Evolutionary conservation across 2,113 vertebrate genomes (phyloP).

Genomic region (Asarcornis scutulata): DNA sequence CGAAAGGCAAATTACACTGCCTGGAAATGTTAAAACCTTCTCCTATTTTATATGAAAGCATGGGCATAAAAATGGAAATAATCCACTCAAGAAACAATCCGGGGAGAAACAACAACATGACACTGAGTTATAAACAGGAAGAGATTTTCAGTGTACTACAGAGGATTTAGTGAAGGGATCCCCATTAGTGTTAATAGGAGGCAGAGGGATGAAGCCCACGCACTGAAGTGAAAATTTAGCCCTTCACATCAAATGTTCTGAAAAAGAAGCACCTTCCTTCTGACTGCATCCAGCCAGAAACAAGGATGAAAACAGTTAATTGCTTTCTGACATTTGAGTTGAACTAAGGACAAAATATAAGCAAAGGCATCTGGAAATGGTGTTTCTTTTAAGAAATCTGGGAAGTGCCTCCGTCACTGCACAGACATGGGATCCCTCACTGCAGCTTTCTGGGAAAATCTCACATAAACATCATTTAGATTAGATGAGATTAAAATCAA

Average conservation of each 20-base stretch:
- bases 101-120: neutral
- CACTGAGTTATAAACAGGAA: conserved; percentile 17
- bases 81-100: conserved; percentile 6
- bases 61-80: conserved; percentile 41
- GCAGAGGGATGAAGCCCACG: neutral
- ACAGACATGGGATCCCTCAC: neutral
- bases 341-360: conserved; percentile 10
- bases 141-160: conserved; percentile 32
- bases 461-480: neutral
- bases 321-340: conserved; percentile 22
- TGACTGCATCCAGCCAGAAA: neutral
- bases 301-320: conserved; percentile 7
- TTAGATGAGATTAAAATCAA: conserved; percentile 27
- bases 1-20: neutral
- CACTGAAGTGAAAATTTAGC: neutral
- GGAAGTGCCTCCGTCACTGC: neutral
- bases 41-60: neutral
- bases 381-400: conserved; percentile 2
- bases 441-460: neutral
- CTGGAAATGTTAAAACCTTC: conserved; percentile 37
- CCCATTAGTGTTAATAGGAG: neutral
- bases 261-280: neutral
- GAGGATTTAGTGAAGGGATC: conserved; percentile 40
- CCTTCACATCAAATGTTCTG: neutral
- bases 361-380: conserved; percentile 16